Evolutionary conservation across 2,797 vertebrate species (phyloP).

Genomic region (Meriones psammophilus): DNA sequence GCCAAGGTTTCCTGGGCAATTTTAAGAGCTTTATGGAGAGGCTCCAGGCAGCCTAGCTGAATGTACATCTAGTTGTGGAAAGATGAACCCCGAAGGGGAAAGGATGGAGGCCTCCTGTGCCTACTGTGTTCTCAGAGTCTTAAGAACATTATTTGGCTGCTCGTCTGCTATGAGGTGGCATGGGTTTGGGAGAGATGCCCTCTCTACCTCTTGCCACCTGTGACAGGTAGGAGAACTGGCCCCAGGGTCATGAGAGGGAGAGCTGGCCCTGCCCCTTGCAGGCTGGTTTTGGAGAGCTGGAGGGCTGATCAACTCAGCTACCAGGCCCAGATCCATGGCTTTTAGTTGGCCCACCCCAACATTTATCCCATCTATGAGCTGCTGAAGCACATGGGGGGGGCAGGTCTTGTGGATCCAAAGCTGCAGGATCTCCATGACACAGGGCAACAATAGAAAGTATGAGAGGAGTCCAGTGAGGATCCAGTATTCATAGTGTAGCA

Average conservation of each 20-base stretch:
- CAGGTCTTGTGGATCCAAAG: not conserved
- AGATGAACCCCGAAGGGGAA: not conserved
- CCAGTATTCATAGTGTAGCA: not conserved
- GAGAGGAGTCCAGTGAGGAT: not conserved
- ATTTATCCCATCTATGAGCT: not conserved
- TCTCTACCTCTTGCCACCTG: not conserved
- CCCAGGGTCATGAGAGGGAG: not conserved
- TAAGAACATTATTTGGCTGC: not conserved
- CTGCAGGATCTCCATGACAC: not conserved
- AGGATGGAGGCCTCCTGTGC: not conserved
- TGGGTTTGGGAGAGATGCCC: not conserved
- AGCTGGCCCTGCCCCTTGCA: not conserved
- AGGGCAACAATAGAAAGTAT: not conserved
- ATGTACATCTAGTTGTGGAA: not conserved
- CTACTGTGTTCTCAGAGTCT: not conserved
- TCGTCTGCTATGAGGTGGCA: not conserved
- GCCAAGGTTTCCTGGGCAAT: not conserved
- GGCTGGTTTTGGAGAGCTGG: not conserved
- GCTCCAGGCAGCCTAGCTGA: not conserved
- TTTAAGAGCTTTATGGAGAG: not conserved
- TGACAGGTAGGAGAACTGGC: not conserved
- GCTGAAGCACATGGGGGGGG: not conserved
- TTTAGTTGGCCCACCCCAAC: not conserved
- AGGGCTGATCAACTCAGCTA: not conserved
- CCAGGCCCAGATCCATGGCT: not conserved